Base-by-base conservation (phyloP, 2,797 vertebrate species). In the Syncerus caffer region DNA sequence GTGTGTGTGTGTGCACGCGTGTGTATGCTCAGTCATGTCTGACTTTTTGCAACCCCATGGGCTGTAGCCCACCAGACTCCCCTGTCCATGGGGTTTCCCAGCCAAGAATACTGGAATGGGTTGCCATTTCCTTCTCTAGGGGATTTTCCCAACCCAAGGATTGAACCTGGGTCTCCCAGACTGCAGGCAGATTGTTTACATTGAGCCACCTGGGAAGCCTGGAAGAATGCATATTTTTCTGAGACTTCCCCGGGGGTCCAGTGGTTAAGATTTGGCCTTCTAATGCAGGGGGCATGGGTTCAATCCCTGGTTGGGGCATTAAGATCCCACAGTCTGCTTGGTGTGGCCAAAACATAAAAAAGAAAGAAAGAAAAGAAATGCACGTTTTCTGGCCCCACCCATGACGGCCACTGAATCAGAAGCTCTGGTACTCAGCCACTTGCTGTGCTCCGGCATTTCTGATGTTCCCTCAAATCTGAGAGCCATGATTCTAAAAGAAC, bases 21-120 rank as follows among this genome's bases (percentile, higher is more conserved):
- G 64, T 0, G 10, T 38, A 38, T 0, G 10, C 2, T 71, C 34
- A 71, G 34, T 71, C 67, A 38, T 13, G 34, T 23, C 67, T 71
- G 34, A 38, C 31, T 38, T 67, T 71, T 38, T 71, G 34, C 34
- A 71, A 71, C 10, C 1, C 19, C 67, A 38, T 38, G 19, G 34
- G 19, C 19, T 71, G 21, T 71, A 71, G 19, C 34, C 67, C 34
- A 71, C 67, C 34, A 71, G 34, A 38, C 67, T 71, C 34, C 5
- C 19, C 11, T 71, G 19, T 71, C 34, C 67, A 38, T 38, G 9
- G 19, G 5, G 10, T 23, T 71, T 71, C 67, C 67, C 67, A 12
- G 34, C 10, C 67, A 23, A 71, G 34, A 38, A 38, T 38, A 71
- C 16, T 71, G 67, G n/a, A 23, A 38, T 71, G 19, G 19, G 34